Evolutionary conservation across 2,888 invertebrate species (phyloP).

Genomic region (Synanthedon andrenaeformis): DNA sequence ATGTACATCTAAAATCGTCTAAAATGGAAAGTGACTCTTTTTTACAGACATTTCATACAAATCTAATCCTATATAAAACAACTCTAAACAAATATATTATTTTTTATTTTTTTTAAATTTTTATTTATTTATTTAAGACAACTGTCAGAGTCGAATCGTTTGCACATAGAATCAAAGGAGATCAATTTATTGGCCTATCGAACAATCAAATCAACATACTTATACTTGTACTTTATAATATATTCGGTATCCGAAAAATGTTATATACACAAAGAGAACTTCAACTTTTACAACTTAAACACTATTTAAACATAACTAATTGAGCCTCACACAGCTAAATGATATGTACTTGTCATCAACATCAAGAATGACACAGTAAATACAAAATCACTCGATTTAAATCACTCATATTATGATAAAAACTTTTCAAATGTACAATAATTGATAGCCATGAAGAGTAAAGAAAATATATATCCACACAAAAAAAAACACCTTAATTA

Average conservation of each 20-base stretch:
- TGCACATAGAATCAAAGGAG: conserved; percentile 26
- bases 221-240: conserved; percentile 42
- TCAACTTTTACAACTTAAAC: conserved; percentile 20
- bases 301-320: conserved; percentile 28
- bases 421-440: neutral
- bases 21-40: neutral
- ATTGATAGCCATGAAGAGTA: neutral
- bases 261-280: conserved; percentile 23
- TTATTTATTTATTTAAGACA: neutral
- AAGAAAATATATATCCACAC: no score
- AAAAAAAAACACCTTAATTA: no score
- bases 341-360: conserved; percentile 32
- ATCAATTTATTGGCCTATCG: conserved; percentile 39
- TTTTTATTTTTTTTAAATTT: neutral
- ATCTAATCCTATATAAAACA: neutral
- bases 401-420: neutral
- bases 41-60: neutral
- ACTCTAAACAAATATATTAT: neutral
- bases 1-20: neutral
- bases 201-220: conserved; percentile 46
- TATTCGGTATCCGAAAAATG: conserved; percentile 54
- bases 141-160: neutral
- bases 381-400: no score
- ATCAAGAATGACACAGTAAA: conserved; percentile 10
- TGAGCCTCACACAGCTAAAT: conserved; percentile 41